Conservation (phyloP, 2,797 vertebrate genomes). For the Yasuhikotakia modesta region DNA sequence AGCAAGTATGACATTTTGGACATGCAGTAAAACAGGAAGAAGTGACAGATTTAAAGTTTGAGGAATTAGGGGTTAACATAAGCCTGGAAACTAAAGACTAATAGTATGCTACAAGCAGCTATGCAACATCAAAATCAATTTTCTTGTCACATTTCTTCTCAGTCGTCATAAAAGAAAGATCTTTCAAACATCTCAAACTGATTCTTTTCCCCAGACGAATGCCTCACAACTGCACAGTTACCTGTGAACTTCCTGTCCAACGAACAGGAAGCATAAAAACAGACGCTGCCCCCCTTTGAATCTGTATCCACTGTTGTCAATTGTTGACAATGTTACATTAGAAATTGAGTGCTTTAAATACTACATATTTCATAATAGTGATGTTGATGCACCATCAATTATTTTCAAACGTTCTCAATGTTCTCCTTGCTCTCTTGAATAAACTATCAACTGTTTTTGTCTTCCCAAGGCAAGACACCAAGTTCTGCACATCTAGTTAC, state of each 20-base stretch:
- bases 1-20: slow-evolving; percentile 70
- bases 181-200: background rate
- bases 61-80: slow-evolving; percentile 34
- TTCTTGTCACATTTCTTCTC: slow-evolving; percentile 15
- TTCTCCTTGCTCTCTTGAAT: no score
- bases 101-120: slow-evolving; percentile 4
- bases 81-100: slow-evolving; percentile 21
- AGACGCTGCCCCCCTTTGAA: background rate
- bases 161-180: slow-evolving; percentile 33
- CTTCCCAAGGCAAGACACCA: background rate
- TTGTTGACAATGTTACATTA: no score
- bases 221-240: background rate
- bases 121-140: slow-evolving; percentile 52
- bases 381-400: no score
- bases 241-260: background rate
- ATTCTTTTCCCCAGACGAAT: background rate
- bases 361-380: no score
- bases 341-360: no score
- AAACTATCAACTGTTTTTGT: no score
- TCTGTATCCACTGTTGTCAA: background rate
- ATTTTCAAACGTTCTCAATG: no score
- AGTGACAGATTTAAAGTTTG: slow-evolving; percentile 37
- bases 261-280: background rate
- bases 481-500: background rate
- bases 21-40: slow-evolving; percentile 46